Evolutionary conservation across 1,140 invertebrate genomes (phyloP), one percentile per base, ranked within the genome.

Genomic region (Aphis craccivora): DNA sequence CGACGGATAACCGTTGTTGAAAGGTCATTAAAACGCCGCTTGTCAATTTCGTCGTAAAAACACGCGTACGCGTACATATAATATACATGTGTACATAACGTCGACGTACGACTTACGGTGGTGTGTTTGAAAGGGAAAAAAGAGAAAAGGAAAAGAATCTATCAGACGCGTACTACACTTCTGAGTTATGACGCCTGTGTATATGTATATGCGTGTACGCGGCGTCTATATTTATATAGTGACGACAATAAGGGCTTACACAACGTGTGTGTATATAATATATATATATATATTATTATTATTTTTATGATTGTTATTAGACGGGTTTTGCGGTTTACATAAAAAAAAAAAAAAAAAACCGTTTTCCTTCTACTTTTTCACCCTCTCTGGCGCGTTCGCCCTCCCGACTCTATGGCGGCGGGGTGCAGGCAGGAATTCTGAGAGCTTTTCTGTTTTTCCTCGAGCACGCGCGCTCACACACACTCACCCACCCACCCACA

Each of bases 291-390:
- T 60, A 60, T 60, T 55, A 60, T 67, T 67, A 45, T 86, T 86
- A 86, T 89, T 55, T 37, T 89, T 25, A 22, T 45, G 53, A 91
- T 91, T 91, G 67, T 91, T 91, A 91, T 91, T 91, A 91, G 55
- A 91, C 90, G 90, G 18, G 90, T 91, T 91, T 76, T 76, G 90
- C 90, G 55, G 90, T 91, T 76, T 40, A 86, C 43, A 45, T 86
- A 86, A 86, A 86, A 14, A 45, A 37, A 89, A 45, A 37, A 89
- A 40, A 43, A 86, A 86, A 84, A 40, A 40, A 40, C 37, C 83
- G 83, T 53, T 89, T 89, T 60, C 53, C 55, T 9, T 37, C 89
- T 5, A 5, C 25, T 67, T n/a, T 9, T 89, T 6, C 51, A 22
- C 55, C 37, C 53, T 90, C 48, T 37, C 37, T 30, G 14, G 11